These are phyloP conservation scores for Mythimna vitellina DNA, from an alignment of 2,888 invertebrate species.

Conservation along the genomic window DNA sequence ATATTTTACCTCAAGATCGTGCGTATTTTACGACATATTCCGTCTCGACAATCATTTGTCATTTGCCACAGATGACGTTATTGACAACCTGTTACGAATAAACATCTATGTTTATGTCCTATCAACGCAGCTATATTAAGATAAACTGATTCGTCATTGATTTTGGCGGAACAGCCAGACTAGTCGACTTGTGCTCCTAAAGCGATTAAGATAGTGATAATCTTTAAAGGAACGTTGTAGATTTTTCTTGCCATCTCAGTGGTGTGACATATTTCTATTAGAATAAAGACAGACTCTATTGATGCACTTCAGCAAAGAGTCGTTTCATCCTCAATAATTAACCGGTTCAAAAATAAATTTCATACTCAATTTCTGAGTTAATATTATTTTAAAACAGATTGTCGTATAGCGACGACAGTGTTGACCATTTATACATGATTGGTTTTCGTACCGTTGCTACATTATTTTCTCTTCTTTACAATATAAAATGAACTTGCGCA, in stretches of 20 bases:
- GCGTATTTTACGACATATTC: constrained; percentile 38
- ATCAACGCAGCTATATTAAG: not conserved
- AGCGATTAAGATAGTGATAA: constrained; percentile 23
- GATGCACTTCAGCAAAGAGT: constrained; percentile 5
- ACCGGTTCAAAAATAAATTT: constrained; percentile 19
- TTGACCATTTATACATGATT: not conserved
- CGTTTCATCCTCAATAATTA: constrained; percentile 24
- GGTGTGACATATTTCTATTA: not conserved
- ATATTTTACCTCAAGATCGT: constrained; percentile 22
- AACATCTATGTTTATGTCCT: constrained; percentile 29
- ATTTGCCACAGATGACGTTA: constrained; percentile 50
- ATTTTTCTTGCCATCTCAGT: constrained; percentile 1
- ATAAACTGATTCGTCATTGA: constrained; percentile 19
- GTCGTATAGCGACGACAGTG: not conserved
- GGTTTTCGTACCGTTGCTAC: not conserved
- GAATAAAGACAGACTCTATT: constrained; percentile 5
- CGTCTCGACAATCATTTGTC: constrained; percentile 46
- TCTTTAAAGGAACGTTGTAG: constrained; percentile 23
- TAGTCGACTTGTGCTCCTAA: constrained; percentile 9
- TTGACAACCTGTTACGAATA: constrained; percentile 46
- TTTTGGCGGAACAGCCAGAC: not conserved
- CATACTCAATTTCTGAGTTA: not conserved
- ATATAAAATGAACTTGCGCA: not conserved
- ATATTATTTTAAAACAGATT: not conserved
- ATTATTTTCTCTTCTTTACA: not conserved